Base-by-base conservation (phyloP, 2,797 vertebrate genomes). In the Sebastes nivosus region DNA sequence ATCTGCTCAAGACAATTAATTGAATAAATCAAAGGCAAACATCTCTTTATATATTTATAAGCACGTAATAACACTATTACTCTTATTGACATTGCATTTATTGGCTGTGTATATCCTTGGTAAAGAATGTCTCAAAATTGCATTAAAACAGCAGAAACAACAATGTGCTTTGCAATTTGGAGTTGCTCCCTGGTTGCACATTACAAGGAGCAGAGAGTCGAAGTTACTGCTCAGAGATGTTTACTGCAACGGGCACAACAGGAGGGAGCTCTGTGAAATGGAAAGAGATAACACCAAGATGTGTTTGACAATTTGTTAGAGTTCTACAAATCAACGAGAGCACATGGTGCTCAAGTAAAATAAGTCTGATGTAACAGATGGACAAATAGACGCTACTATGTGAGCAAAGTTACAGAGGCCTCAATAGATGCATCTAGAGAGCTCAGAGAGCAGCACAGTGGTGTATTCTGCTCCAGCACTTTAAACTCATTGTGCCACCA, bases 31-130 rank as follows among this genome's bases (percentile, higher is more conserved):
- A 95, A 94, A 88, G 65, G 74, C 75, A 84, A 93, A 68, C 86
- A 87, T 72, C 90, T 92, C 79, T 91, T 96, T 95, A 95, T 92
- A 94, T 94, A 96, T 96, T 95, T 95, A 96, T 93, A 92, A 88
- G 86, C 73, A 81, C 87, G 85, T 94, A 95, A 95, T 95, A 88
- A 94, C 87, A 82, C 87, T 66, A 92, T 96, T 86, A 92, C 88
- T 96, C 94, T 92, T 84, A 80, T 67, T 94, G 95, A 91, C 94
- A 75, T 83, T 87, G 64, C 81, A 88, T 92, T 93, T 95, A 95
- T 95, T 95, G 90, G 83, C 59, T 77, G 84, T 73, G 88, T 93
- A 90, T 86, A 89, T 91, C 86, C 89, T 86, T 77, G 20, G 74
- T 81, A 78, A 82, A 77, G 80, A 85, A 90, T 78, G 75, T 83